phyloP scores from a whole-genome alignment of 1,140 invertebrate genomes.

The Eubasilissa regina region DNA sequence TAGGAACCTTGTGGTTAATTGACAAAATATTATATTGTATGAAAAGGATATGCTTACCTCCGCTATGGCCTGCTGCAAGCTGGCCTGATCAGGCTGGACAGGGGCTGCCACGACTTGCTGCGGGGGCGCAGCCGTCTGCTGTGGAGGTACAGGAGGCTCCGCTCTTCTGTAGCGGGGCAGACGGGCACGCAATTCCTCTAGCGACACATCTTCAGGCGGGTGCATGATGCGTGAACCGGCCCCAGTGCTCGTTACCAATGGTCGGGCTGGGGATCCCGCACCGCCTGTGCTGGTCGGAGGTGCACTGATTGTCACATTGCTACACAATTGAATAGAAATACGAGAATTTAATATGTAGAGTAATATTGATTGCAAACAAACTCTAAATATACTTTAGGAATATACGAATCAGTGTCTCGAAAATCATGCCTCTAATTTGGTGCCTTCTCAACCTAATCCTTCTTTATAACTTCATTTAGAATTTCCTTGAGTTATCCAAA shows the following conservation, averaged over 20 bases:
- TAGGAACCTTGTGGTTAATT: too few species aligned
- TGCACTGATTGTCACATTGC: slow-evolving; percentile 80
- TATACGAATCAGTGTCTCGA: too few species aligned
- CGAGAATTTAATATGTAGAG: too few species aligned
- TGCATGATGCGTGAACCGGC: slow-evolving; percentile 94
- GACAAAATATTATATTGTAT: too few species aligned
- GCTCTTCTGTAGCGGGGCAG: slow-evolving; percentile 81
- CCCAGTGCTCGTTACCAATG: slow-evolving; percentile 84
- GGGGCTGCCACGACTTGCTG: slow-evolving; percentile 63
- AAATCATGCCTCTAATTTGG: too few species aligned
- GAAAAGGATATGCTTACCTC: slow-evolving; percentile 42
- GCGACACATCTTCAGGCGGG: slow-evolving; percentile 93
- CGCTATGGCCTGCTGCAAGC: slow-evolving; percentile 69
- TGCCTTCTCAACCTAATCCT: too few species aligned
- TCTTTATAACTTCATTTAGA: too few species aligned
- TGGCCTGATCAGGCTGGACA: slow-evolving; percentile 70
- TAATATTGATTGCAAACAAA: too few species aligned
- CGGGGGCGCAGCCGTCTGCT: slow-evolving; percentile 50
- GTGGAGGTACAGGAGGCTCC: slow-evolving; percentile 63
- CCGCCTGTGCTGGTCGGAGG: slow-evolving; percentile 75
- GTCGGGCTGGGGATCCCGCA: slow-evolving; percentile 76
- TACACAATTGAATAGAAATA: slow-evolving; percentile 59
- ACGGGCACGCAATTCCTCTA: slow-evolving; percentile 89
- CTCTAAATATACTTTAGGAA: too few species aligned
- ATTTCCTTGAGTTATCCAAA: too few species aligned